These are phyloP conservation scores for Mirounga angustirostris DNA, from an alignment of 2,113 vertebrate genomes.

Conservation along the genomic window DNA sequence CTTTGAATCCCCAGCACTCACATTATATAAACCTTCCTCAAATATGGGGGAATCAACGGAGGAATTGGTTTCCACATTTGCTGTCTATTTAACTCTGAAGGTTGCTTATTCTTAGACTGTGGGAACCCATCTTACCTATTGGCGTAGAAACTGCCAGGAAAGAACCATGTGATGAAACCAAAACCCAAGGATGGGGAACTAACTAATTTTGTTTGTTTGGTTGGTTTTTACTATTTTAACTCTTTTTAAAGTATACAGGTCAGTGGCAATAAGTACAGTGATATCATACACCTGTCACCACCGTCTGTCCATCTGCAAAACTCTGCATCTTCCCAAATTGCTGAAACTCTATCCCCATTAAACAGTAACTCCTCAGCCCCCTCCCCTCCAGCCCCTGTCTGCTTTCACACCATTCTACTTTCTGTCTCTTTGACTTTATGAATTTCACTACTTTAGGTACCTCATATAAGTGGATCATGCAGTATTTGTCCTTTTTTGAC, in stretches of 20 bases:
- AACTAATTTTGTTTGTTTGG: not conserved
- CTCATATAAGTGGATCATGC: not conserved
- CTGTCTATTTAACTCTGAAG: not conserved
- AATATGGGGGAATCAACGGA: not conserved
- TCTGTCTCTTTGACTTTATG: not conserved
- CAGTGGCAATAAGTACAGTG: not conserved
- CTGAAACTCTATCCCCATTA: not conserved
- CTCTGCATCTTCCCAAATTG: not conserved
- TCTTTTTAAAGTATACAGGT: not conserved
- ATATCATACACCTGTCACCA: not conserved
- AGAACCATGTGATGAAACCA: not conserved
- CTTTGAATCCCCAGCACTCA: not conserved
- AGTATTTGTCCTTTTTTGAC: not conserved
- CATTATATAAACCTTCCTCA: not conserved
- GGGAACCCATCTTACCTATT: not conserved
- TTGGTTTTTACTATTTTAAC: not conserved
- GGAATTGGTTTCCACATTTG: not conserved
- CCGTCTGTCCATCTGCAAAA: not conserved
- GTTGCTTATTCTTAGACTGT: not conserved
- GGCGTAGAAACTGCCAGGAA: not conserved
- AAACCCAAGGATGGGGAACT: not conserved
- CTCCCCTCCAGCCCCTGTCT: not conserved
- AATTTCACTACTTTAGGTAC: not conserved
- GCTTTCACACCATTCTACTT: not conserved
- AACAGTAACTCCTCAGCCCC: not conserved